Conservation (phyloP, 2,797 vertebrate genomes). For the Momotus momota region DNA sequence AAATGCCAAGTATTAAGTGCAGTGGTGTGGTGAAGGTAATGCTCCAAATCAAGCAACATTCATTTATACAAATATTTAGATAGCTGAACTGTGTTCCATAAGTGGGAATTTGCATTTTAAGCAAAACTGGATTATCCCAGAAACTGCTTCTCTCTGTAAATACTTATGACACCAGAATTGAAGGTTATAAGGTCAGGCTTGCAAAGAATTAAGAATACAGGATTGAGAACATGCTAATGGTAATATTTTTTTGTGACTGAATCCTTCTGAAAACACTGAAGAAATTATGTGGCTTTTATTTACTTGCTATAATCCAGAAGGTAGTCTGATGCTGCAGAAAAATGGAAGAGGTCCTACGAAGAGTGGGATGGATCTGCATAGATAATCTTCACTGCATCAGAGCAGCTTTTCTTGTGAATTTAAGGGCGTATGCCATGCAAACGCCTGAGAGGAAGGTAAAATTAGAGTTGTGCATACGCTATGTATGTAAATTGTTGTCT, state of each 20-base stretch:
- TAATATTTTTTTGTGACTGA: not conserved
- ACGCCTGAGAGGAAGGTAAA: not conserved
- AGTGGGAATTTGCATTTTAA: not conserved
- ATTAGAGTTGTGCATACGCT: not conserved
- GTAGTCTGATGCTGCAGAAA: not conserved
- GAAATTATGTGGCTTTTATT: not conserved
- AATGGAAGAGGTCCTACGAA: not conserved
- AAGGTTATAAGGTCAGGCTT: not conserved
- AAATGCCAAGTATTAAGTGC: not conserved
- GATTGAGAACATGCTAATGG: not conserved
- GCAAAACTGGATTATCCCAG: not conserved
- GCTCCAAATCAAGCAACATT: not conserved
- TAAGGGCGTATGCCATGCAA: not conserved
- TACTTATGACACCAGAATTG: not conserved
- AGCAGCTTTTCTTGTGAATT: not conserved
- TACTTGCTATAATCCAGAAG: not conserved
- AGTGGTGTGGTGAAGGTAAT: not conserved
- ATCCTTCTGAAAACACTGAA: not conserved
- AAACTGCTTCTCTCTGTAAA: not conserved
- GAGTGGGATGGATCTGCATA: not conserved
- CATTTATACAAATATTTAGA: not conserved
- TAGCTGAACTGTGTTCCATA: not conserved
- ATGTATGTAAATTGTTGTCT: not conserved
- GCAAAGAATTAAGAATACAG: not conserved
- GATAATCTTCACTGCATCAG: not conserved